Base-by-base conservation (phyloP, 2,113 vertebrate genomes). In the Eonycteris spelaea region DNA sequence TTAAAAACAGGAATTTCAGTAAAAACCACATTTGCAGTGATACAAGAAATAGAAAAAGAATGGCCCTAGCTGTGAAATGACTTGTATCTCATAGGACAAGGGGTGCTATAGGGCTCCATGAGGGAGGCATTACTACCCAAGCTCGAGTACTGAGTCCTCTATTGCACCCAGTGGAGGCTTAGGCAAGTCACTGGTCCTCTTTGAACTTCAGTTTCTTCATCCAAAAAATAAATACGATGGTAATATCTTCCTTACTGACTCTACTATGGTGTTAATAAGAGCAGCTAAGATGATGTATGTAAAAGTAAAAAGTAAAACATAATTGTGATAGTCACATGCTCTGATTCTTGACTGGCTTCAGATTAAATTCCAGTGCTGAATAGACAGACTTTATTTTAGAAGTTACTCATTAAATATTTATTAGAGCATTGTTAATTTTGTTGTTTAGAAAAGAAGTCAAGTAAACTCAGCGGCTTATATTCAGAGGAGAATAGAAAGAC, bases 381-480 rank as follows among this genome's bases (percentile, higher is more conserved):
- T 1, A 67, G 65, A 87, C 45, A 79, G n/a, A 70, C 35, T 74
- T 67, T 28, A 88, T 12, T 45, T 51, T 40, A 91, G 80, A 77
- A 95, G 38, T 33, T 71, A 16, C 80, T 96, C 19, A 61, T 85
- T 85, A 94, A 97, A 92, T 91, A 94, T 85, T 97, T 85, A 87
- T 61, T 61, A 30, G 21, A 48, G 16, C n/a, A 40, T 57, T 95
- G 67, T 91, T 91, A 77, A 93, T 70, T 91, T 83, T 79, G 38
- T 51, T 71, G 43, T 85, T 94, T 86, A 71, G 91, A 75, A 89
- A 71, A 82, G 33, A 86, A 95, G 30, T 83, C 55, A 87, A 70
- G n/a, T 79, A 59, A 94, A 85, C n/a, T 35, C 2, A 40, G 53
- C 26, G 45, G 35, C 59, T 71, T 90, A 19, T 68, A 51, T 48